These are phyloP conservation scores for Leptosomus discolor DNA, from an alignment of 2,113 vertebrate genomes.

Conservation along the genomic window DNA sequence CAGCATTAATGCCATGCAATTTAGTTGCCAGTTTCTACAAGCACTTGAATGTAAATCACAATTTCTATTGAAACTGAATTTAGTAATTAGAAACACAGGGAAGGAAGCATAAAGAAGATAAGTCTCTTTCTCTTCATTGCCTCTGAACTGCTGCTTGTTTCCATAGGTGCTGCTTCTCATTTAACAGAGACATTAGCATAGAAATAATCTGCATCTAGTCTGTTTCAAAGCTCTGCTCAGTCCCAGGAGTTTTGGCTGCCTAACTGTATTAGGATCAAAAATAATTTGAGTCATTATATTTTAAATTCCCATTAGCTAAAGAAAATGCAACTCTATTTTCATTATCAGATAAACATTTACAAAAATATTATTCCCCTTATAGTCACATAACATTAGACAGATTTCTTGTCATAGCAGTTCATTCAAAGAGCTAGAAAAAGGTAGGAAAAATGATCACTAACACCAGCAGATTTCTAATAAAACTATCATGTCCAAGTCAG, in stretches of 20 bases:
- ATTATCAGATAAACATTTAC: not conserved
- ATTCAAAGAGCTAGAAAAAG: not conserved
- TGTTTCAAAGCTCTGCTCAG: not conserved
- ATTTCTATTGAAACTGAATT: not conserved
- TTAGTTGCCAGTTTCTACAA: not conserved
- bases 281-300: conserved; percentile 8
- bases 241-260: conserved; percentile 28
- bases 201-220: conserved; percentile 17
- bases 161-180: conserved; percentile 36
- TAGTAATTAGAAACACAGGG: not conserved
- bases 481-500: conserved; percentile 7
- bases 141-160: conserved; percentile 4
- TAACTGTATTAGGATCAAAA: conserved; percentile 10
- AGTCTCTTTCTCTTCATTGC: not conserved
- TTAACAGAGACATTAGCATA: conserved; percentile 53
- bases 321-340: not conserved
- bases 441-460: not conserved
- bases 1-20: not conserved
- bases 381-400: not conserved
- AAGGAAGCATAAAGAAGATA: not conserved
- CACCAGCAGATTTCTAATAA: not conserved
- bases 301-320: not conserved
- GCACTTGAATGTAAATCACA: not conserved
- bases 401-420: not conserved
- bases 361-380: not conserved